Conservation (phyloP, 2,888 invertebrate species). For the Girardia tigrina region DNA sequence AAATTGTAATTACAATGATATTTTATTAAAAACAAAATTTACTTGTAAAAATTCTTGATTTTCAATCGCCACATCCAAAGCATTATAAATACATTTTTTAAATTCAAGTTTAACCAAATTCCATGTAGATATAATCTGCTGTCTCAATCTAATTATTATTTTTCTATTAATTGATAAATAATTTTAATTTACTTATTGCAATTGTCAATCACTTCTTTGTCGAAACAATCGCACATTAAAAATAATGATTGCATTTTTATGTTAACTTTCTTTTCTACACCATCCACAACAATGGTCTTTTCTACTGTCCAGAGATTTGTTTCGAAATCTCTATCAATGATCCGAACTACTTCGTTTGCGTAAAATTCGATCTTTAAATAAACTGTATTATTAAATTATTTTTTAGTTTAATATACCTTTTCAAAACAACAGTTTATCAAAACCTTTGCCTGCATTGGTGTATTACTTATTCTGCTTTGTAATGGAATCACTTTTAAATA, state of each 20-base stretch:
- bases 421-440: not conserved
- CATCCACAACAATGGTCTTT: not conserved
- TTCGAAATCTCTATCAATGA: not conserved
- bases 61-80: not conserved
- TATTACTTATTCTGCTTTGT: not conserved
- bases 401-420: too few relatives aligned
- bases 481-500: slow-evolving; percentile 9
- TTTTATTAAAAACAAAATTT: not conserved
- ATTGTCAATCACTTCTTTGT: not conserved
- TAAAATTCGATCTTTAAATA: not conserved
- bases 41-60: not conserved
- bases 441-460: not conserved
- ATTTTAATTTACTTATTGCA: not conserved
- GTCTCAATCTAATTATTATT: not conserved
- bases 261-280: not conserved
- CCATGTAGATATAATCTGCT: slow-evolving; percentile 3
- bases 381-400: too few relatives aligned
- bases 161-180: not conserved
- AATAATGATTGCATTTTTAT: not conserved
- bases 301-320: not conserved
- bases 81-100: not conserved
- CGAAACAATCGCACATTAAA: not conserved
- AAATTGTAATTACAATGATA: not conserved
- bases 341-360: not conserved
- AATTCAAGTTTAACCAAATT: not conserved